These are phyloP conservation scores for Hypothenemus hampei DNA, from an alignment of 1,140 invertebrate genomes.

Conservation along the genomic window DNA sequence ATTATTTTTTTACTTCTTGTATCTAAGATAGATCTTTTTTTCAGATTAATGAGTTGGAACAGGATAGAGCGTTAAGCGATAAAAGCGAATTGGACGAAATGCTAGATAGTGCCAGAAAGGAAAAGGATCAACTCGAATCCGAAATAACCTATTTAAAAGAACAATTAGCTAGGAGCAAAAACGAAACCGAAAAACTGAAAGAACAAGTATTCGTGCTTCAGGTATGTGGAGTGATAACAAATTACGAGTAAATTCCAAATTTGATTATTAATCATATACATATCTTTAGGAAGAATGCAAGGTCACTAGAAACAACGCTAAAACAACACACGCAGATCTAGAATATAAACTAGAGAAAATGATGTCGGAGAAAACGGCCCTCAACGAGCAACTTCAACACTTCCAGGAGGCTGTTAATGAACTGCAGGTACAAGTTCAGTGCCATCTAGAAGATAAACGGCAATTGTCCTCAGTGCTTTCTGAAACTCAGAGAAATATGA, in stretches of 20 bases:
- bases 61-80: conserved; percentile 54
- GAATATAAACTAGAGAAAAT: conserved; percentile 72
- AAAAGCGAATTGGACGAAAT: conserved; percentile 66
- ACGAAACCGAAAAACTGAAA: conserved; percentile 67
- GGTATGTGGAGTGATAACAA: conserved; percentile 2
- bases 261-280: too few relatives aligned
- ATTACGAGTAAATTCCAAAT: too few relatives aligned
- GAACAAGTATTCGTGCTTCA: conserved; percentile 68
- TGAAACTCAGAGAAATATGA: conserved; percentile 62
- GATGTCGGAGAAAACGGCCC: conserved; percentile 63
- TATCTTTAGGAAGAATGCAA: conserved; percentile 63
- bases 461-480: conserved; percentile 61
- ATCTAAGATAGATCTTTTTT: conserved; percentile 4
- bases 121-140: conserved; percentile 64
- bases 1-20: background rate
- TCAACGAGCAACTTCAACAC: conserved; percentile 65
- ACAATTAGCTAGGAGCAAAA: conserved; percentile 68
- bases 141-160: conserved; percentile 71
- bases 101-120: conserved; percentile 62
- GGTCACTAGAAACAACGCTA: conserved; percentile 75
- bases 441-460: conserved; percentile 71
- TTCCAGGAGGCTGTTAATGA: conserved; percentile 70
- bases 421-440: conserved; percentile 65
- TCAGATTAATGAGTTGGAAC: conserved; percentile 57
- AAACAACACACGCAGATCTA: conserved; percentile 71